Evolutionary conservation across 2,888 invertebrate genomes (phyloP).

Genomic region (Dolomedes plantarius): DNA sequence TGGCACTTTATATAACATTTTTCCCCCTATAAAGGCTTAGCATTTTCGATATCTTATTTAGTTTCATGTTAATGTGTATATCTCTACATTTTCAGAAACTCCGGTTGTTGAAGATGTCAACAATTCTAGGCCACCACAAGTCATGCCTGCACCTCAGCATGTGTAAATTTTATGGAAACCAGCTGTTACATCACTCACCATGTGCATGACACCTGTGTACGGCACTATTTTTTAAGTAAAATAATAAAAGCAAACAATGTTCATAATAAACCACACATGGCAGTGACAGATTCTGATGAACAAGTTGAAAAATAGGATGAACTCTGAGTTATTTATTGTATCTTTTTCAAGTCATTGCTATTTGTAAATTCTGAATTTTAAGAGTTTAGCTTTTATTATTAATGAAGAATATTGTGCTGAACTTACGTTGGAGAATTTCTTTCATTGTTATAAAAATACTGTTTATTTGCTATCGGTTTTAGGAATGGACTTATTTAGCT

Average conservation of each 20-base stretch:
- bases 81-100: constrained; percentile 30
- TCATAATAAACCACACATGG: not conserved
- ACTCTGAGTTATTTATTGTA: not conserved
- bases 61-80: too few species aligned
- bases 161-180: constrained; percentile 32
- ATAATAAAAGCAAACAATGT: not conserved
- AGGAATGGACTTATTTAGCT: too few species aligned
- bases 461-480: too few species aligned
- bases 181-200: not conserved
- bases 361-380: not conserved
- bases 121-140: constrained; percentile 31
- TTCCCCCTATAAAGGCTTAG: too few species aligned
- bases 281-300: not conserved
- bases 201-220: not conserved
- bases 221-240: not conserved
- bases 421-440: too few species aligned
- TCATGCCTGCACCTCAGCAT: constrained; percentile 60
- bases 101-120: constrained; percentile 20
- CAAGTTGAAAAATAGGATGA: not conserved
- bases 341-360: not conserved
- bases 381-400: not conserved
- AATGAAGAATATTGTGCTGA: too few species aligned
- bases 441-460: too few species aligned
- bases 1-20: too few species aligned
- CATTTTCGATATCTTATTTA: too few species aligned